Evolutionary conservation across 2,113 vertebrate species (phyloP), one percentile per base, ranked within the genome.

Genomic region (Probosciger aterrimus): DNA sequence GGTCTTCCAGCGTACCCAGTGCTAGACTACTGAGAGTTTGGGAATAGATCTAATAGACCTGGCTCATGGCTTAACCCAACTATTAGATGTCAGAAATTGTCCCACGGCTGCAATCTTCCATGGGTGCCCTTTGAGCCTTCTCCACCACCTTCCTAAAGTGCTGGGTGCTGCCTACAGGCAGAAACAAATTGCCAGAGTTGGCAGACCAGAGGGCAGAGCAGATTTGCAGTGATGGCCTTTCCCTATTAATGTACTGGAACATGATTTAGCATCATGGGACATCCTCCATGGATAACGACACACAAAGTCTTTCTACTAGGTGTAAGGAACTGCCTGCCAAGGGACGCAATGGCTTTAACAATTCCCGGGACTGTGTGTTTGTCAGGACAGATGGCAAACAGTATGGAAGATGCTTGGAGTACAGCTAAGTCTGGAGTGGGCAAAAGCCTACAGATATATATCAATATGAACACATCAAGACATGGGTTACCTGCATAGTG

Each of bases 241-340:
- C 30, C 67, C 55, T 22, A 0, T 19, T 14, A 31, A 59, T 52
- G 55, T 35, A 71, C 74, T 53, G 19, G 15, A 50, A 6, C 24
- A 37, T 5, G 17, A 30, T 3, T 13, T 49, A 63, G 35, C 77
- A 70, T 1, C 60, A 11, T 2, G 0, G 75, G 31, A 62, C 74
- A 81, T 6, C 44, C 44, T 47, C 5, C 0, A 0, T 7, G 47
- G 37, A 22, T 20, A 80, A 7, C 0, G 0, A 63, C 50, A 74
- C 23, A 10, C 49, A 35, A 9, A 78, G 67, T 4, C 60, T 22
- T 67, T 37, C 91, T 78, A 73, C 35, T 77, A 50, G 35, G 30
- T 3, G 22, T 4, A 25, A 70, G 41, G 33, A 25, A 27, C 31
- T 49, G 69, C 55, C 18, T 44, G 44, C 80, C 68, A 77, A 87